Evolutionary conservation across 2,113 vertebrate species (phyloP).

Genomic region (Ammodytes marinus): DNA sequence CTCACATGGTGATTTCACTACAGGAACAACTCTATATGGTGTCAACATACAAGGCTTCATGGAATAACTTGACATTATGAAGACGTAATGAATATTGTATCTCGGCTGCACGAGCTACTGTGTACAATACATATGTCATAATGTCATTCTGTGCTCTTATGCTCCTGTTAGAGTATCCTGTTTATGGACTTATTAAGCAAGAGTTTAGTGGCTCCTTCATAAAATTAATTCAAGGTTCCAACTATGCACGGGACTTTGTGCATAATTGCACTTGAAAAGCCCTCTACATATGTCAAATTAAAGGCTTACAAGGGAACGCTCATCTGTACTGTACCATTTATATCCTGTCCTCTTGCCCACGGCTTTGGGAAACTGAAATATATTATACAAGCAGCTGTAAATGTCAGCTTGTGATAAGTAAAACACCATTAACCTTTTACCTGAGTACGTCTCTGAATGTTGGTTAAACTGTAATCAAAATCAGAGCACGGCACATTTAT

Average conservation of each 20-base stretch:
- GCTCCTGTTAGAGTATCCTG: slow-evolving; percentile 3
- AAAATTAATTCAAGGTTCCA: slow-evolving; percentile 20
- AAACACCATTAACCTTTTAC: slow-evolving; percentile 1
- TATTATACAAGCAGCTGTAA: background rate
- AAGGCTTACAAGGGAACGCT: background rate
- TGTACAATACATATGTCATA: background rate
- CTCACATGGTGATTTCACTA: background rate
- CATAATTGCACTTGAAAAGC: slow-evolving; percentile 9
- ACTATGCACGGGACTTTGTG: background rate
- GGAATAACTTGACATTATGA: background rate
- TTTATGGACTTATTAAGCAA: background rate
- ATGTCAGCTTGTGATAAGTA: slow-evolving; percentile 1
- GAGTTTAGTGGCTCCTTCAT: background rate
- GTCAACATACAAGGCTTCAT: background rate
- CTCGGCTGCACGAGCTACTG: background rate
- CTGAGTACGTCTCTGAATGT: background rate
- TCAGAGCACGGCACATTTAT: background rate
- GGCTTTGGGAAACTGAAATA: background rate
- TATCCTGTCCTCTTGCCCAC: background rate
- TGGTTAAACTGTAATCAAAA: background rate
- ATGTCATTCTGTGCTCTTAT: background rate
- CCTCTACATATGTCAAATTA: slow-evolving; percentile 18
- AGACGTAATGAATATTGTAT: background rate
- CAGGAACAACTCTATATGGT: background rate
- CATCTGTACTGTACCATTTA: background rate